Evolutionary conservation across 2,888 invertebrate species (phyloP), one percentile per base, ranked within the genome.

Genomic region (Allygus modestus): DNA sequence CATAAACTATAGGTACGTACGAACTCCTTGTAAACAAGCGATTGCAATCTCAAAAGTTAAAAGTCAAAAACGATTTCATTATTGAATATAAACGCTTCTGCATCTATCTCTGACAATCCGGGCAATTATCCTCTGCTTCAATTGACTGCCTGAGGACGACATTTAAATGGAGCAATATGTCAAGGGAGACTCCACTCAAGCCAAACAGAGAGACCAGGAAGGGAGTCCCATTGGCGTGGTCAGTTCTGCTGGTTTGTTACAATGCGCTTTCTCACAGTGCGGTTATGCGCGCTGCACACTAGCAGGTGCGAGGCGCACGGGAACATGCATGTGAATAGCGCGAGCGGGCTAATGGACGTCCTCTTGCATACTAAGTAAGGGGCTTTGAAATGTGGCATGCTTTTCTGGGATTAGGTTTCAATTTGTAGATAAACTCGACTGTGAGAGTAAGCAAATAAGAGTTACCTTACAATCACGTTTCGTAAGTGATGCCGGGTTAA

Each of bases 201-300:
- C n/a, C 46, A 9, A 46, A 17, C 46, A 17, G 58, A 58, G 58
- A 58, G 58, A 58, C 58, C 58, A 58, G 58, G 58, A 58, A 58
- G 58, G 58, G 20, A 58, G 58, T 23, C 23, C n/a, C n/a, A n/a
- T n/a, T n/a, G 51, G 51, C 12, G n/a, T 17, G 58, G 58, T 58
- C 58, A 58, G 58, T 58, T 7, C 7, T 9, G 46, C 4, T 37
- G 37, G 37, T 37, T 51, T 1, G 51, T 51, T 51, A 58, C 58
- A 58, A 58, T 58, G 58, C 58, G 58, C 58, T 58, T 23, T 23
- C 58, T 58, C 58, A 58, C 1, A 51, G n/a, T n/a, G 51, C 37
- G 37, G 37, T 37, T 37, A 37, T 37, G 37, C 37, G 37, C n/a
- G 51, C 51, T 51, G 51, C 58, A 23, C 58, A 58, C 58, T 7